phyloP scores from a whole-genome alignment of 2,888 invertebrate species.

The Chouioia cunea region DNA sequence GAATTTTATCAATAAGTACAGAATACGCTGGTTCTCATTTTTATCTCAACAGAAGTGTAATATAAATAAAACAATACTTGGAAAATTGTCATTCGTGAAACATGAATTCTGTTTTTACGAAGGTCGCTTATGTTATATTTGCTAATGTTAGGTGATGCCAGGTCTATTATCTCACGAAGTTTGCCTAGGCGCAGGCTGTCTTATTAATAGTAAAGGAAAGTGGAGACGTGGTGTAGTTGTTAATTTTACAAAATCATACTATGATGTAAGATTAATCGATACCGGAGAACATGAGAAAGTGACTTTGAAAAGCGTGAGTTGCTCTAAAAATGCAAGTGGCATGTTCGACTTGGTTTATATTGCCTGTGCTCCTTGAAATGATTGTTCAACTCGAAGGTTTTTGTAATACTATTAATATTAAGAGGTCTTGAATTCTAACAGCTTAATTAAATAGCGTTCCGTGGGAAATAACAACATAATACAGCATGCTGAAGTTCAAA shows the following conservation, averaged over 20 bases:
- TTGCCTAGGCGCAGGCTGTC: slow-evolving; percentile 64
- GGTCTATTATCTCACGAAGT: slow-evolving; percentile 60
- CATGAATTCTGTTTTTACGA: no score
- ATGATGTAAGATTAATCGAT: slow-evolving; percentile 63
- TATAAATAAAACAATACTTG: no score
- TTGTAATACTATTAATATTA: no score
- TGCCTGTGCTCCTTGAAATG: slow-evolving; percentile 31
- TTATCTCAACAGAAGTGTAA: no score
- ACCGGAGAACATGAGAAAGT: slow-evolving; percentile 61
- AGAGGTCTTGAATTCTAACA: no score
- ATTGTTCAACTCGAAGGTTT: slow-evolving; percentile 12
- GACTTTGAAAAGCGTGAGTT: slow-evolving; percentile 63
- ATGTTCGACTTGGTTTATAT: slow-evolving; percentile 30
- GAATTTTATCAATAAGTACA: no score
- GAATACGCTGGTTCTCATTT: no score
- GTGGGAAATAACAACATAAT: no score
- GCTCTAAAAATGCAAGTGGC: slow-evolving; percentile 38
- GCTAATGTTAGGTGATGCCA: slow-evolving; percentile 64
- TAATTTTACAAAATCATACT: slow-evolving; percentile 55
- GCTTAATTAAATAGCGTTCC: no score
- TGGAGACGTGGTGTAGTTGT: slow-evolving; percentile 64
- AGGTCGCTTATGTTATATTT: slow-evolving; percentile 23
- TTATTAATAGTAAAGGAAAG: slow-evolving; percentile 59
- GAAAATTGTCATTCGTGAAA: no score
- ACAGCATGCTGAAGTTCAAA: no score